A percentile compares a stretch with the other conserved stretches of the same genome.
These are phyloP conservation scores for Amphilophus citrinellus DNA, from an alignment of 2,113 vertebrate genomes.

Conservation along the genomic window DNA sequence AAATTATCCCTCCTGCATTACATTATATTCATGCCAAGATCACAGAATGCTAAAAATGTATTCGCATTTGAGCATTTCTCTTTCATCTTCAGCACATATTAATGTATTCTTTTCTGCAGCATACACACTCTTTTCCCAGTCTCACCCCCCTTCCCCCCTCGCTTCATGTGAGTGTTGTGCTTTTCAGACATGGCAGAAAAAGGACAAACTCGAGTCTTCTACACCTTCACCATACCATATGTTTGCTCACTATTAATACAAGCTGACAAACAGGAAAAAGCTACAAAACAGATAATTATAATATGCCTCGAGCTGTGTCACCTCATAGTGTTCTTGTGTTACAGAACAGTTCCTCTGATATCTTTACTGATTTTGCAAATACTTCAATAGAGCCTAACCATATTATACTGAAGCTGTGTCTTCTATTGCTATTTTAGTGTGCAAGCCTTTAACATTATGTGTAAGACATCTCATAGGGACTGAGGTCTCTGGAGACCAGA, in stretches of 20 bases:
- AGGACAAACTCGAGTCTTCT: constrained; percentile 13
- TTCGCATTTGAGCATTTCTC: constrained; percentile 60
- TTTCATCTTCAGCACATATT: constrained; percentile 64
- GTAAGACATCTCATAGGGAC: constrained; percentile 39
- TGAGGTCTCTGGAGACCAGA: constrained; percentile 47
- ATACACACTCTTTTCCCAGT: constrained; percentile 41
- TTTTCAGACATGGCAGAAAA: constrained; percentile 32
- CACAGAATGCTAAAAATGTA: constrained; percentile 45
- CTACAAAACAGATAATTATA: constrained; percentile 35
- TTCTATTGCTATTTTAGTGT: constrained; percentile 16
- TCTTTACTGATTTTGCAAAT: constrained; percentile 4
- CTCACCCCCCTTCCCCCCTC: constrained; percentile 1
- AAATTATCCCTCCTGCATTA: constrained; percentile 41
- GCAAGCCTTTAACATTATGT: constrained; percentile 38
- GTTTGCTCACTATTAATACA: constrained; percentile 28
- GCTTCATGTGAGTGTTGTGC: constrained; percentile 12
- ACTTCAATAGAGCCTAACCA: neutral
- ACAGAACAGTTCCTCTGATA: constrained; percentile 22
- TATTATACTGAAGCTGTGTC: constrained; percentile 14
- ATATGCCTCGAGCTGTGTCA: constrained; percentile 23
- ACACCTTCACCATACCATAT: constrained; percentile 31
- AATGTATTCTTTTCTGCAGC: constrained; percentile 56
- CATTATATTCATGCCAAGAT: constrained; percentile 43
- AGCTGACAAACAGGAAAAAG: constrained; percentile 8
- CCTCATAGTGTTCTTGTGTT: constrained; percentile 11